These are phyloP conservation scores for Creontiades dilutus DNA, from an alignment of 2,888 invertebrate species.

Conservation along the genomic window DNA sequence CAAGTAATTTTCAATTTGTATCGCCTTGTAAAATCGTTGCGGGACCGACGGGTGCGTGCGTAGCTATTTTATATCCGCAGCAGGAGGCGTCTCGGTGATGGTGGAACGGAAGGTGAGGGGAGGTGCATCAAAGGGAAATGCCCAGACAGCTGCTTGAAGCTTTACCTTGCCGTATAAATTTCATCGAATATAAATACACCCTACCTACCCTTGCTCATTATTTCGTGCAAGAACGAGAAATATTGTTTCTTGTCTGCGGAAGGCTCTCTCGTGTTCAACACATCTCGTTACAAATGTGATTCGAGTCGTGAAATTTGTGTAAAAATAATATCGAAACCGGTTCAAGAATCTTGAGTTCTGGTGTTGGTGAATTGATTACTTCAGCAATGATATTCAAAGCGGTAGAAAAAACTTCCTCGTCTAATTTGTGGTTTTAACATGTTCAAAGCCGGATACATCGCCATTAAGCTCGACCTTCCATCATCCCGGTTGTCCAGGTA, in stretches of 20 bases:
- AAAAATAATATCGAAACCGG: no score
- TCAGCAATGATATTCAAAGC: no score
- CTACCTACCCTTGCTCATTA: conserved; percentile 4
- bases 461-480: no score
- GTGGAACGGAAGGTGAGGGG: background rate
- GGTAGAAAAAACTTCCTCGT: no score
- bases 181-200: background rate
- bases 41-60: background rate
- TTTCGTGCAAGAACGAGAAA: background rate
- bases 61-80: background rate
- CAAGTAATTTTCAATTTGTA: background rate
- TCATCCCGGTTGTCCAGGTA: no score
- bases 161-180: background rate
- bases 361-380: no score
- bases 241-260: background rate
- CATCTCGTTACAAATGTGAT: no score
- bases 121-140: conserved; percentile 13
- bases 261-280: background rate
- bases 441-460: no score
- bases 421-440: no score
- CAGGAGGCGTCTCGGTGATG: background rate
- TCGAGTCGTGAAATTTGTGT: no score
- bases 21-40: background rate
- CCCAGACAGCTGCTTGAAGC: background rate
- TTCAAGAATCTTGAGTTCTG: no score